phyloP scores from a whole-genome alignment of 2,888 invertebrate species.

The Hypercompe scribonia region DNA sequence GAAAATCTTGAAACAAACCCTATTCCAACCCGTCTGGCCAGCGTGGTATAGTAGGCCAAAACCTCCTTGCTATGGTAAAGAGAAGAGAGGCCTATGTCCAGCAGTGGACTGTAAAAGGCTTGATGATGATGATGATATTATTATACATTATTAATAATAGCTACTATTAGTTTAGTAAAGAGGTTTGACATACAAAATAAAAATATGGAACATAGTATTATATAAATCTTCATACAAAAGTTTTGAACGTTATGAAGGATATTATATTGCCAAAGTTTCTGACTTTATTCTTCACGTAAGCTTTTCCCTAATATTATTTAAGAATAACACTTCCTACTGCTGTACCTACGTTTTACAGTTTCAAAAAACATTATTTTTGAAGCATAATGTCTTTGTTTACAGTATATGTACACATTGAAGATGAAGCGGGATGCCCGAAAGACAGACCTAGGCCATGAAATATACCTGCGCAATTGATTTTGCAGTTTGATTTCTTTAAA shows the following conservation, averaged over 20 bases:
- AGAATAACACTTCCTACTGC: not conserved
- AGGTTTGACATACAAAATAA: not conserved
- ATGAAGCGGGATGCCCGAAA: constrained; percentile 67
- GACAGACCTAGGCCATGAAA: constrained; percentile 17
- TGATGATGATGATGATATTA: too few species aligned
- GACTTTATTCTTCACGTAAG: not conserved
- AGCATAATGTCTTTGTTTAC: constrained; percentile 49
- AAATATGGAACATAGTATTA: too few species aligned
- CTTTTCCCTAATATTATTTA: not conserved
- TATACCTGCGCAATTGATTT: not conserved
- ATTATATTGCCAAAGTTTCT: not conserved
- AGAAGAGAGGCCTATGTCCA: too few species aligned
- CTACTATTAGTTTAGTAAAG: too few species aligned
- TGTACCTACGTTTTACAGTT: not conserved
- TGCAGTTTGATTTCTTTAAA: not conserved
- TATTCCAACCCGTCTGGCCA: too few species aligned
- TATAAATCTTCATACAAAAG: not conserved
- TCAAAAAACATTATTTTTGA: not conserved
- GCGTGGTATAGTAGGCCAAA: too few species aligned
- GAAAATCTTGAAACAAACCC: too few species aligned
- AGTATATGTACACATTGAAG: constrained; percentile 75
- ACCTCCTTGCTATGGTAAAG: too few species aligned
- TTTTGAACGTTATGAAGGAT: not conserved
- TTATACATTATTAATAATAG: too few species aligned
- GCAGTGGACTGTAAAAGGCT: too few species aligned